phyloP scores from a whole-genome alignment of 1,140 invertebrate genomes.

The Polypedilum vanderplanki region DNA sequence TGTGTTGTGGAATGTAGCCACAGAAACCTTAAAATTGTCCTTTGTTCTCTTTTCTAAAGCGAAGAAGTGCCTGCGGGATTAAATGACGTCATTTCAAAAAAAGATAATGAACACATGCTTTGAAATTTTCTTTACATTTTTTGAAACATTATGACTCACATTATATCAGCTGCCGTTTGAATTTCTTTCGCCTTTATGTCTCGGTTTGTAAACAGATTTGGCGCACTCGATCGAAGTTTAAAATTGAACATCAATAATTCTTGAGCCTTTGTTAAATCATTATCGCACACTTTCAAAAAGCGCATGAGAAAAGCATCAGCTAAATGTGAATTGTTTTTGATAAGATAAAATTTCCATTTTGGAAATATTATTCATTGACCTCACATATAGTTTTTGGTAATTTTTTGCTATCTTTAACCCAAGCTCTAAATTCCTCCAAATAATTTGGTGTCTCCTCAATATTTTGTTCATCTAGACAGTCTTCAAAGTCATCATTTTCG shows the following conservation, averaged over 20 bases:
- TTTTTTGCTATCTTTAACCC: neutral
- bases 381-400: neutral
- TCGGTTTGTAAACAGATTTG: neutral
- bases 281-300: neutral
- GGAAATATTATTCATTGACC: no score
- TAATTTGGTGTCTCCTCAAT: neutral
- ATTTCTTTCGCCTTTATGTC: neutral
- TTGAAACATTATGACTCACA: no score
- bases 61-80: neutral
- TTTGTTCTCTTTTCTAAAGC: neutral
- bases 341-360: neutral
- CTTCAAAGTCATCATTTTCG: neutral
- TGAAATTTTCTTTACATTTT: no score
- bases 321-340: neutral
- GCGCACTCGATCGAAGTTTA: neutral
- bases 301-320: neutral
- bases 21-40: neutral
- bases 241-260: neutral
- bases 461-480: neutral
- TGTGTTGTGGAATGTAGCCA: neutral
- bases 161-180: neutral
- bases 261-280: neutral
- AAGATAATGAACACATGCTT: no score
- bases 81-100: neutral
- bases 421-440: neutral